These are phyloP conservation scores for Coptodon rendalli DNA, from an alignment of 2,113 vertebrate genomes.

Conservation along the genomic window DNA sequence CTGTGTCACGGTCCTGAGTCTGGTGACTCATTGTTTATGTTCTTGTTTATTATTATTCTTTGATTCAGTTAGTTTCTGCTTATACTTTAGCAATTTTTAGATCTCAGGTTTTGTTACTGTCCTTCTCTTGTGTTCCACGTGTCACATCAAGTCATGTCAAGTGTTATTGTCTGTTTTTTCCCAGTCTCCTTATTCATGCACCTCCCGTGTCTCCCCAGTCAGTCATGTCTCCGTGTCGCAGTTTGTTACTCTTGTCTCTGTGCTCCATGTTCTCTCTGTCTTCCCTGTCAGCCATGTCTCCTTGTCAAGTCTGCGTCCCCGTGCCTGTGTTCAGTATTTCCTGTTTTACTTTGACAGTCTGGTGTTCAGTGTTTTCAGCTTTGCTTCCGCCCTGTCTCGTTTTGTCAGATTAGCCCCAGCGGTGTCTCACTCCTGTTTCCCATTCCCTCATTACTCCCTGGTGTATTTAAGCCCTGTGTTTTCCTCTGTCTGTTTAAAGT, in stretches of 20 bases:
- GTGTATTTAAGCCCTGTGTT: background rate
- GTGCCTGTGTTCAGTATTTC: background rate
- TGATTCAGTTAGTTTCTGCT: fast-evolving
- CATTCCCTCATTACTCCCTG: background rate
- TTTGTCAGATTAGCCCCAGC: background rate
- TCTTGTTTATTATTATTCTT: background rate
- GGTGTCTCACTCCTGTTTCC: background rate
- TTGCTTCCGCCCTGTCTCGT: fast-evolving
- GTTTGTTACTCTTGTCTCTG: background rate
- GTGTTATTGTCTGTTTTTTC: background rate
- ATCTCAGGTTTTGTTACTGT: background rate
- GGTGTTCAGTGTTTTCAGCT: background rate
- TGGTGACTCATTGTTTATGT: background rate
- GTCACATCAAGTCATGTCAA: background rate
- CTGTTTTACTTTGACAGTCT: background rate
- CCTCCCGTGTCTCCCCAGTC: background rate
- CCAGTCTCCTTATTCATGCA: background rate
- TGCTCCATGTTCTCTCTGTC: fast-evolving
- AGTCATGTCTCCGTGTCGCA: background rate
- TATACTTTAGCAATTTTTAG: background rate
- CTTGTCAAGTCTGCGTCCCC: background rate
- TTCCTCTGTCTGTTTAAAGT: background rate
- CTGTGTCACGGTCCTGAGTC: background rate
- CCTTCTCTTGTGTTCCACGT: background rate
- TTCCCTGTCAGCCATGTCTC: background rate